phyloP scores from a whole-genome alignment of 1,140 invertebrate species.

The Heliconius melpomene region DNA sequence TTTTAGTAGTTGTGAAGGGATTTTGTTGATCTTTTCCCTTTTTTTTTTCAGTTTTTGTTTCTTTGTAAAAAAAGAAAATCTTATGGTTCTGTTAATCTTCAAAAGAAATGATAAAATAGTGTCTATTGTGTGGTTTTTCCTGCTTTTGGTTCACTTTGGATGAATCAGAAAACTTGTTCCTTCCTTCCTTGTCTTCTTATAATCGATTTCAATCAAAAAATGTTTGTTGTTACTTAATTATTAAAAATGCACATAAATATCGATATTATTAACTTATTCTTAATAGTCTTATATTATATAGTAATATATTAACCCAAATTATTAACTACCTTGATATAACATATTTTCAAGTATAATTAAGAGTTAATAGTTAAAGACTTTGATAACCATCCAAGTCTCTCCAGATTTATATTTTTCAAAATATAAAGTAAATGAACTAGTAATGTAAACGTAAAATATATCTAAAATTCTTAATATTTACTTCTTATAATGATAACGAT shows the following conservation, averaged over 20 bases:
- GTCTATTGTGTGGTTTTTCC: not conserved
- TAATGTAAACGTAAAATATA: too few species aligned
- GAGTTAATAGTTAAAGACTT: too few species aligned
- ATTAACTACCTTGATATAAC: too few species aligned
- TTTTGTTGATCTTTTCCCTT: constrained; percentile 24
- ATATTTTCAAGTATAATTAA: too few species aligned
- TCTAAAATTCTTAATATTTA: too few species aligned
- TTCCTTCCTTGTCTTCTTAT: not conserved
- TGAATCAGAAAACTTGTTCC: not conserved
- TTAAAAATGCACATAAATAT: not conserved
- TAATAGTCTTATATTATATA: too few species aligned
- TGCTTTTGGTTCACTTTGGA: not conserved
- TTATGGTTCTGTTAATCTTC: not conserved
- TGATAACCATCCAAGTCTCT: too few species aligned
- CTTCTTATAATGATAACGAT: not conserved
- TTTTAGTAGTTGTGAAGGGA: constrained; percentile 17
- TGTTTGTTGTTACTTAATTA: not conserved
- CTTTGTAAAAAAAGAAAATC: not conserved
- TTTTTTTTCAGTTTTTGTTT: constrained; percentile 11
- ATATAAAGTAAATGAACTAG: too few species aligned
- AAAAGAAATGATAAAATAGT: not conserved
- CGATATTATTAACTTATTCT: not conserved
- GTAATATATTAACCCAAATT: too few species aligned
- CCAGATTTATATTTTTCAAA: too few species aligned
- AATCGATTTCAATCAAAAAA: not conserved